Evolutionary conservation across 2,113 vertebrate genomes (phyloP).

Genomic region (Hydropotes inermis): DNA sequence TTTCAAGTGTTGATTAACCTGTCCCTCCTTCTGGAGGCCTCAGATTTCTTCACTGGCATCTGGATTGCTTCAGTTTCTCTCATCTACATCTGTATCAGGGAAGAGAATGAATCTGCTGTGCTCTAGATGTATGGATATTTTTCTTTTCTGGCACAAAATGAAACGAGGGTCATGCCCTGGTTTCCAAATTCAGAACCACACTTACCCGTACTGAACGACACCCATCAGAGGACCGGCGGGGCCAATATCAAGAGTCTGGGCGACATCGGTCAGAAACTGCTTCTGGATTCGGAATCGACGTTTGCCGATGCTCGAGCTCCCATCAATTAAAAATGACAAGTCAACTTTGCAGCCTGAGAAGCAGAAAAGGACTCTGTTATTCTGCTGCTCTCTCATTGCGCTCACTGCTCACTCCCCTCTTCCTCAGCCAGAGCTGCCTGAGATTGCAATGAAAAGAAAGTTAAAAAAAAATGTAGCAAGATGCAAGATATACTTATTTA

Average conservation of each 20-base stretch:
- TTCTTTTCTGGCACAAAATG: neutral
- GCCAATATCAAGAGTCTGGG: constrained; percentile 89
- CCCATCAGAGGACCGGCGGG: constrained; percentile 93
- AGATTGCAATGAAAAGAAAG: neutral
- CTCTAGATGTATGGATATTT: neutral
- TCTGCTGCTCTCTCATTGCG: neutral
- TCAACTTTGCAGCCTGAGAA: constrained; percentile 93
- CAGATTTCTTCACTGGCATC: neutral
- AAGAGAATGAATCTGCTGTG: neutral
- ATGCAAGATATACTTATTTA: neutral
- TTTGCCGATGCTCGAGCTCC: constrained; percentile 95
- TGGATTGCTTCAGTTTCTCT: neutral
- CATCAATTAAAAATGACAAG: constrained; percentile 93
- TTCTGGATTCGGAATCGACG: constrained; percentile 96
- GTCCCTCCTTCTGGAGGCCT: neutral
- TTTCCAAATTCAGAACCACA: neutral
- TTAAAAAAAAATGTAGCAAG: neutral
- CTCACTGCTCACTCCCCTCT: neutral
- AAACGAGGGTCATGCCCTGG: neutral
- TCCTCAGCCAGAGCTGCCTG: neutral
- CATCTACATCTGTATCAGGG: neutral
- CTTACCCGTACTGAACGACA: constrained; percentile 95
- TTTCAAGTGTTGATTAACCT: neutral
- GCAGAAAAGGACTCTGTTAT: neutral
- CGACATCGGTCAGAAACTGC: constrained; percentile 89